Evolutionary conservation across 2,888 invertebrate genomes (phyloP), one percentile per base, ranked within the genome.

Genomic region (Ametastegia equiseti): DNA sequence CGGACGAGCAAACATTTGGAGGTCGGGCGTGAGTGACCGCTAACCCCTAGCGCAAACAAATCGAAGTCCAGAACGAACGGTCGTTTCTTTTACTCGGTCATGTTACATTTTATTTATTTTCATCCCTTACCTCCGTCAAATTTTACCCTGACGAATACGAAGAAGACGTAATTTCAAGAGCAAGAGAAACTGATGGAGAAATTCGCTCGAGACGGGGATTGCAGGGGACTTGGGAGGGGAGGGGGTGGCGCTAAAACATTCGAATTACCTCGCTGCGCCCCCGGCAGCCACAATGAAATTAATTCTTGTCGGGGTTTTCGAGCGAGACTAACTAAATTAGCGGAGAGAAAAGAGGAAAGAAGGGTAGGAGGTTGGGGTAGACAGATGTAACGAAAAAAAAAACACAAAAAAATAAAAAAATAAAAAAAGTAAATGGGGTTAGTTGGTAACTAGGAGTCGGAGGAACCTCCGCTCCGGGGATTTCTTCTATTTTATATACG

Each of bases 221-320:
- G 9, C 19, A 19, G 54, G 19, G 6, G 11, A n/a, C 7, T n/a
- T n/a, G n/a, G n/a, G n/a, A 2, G 23, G 54, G 54, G 7, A 23
- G 19, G 23, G n/a, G 15, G 11, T 15, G 65, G 60, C 39, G 69
- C 39, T 79, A 81, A 81, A 81, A 81, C 81, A 79, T 79, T 69
- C 77, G 84, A 84, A 87, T 88, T 86, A 88, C 86, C 85, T 83
- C 84, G 73, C 84, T 82, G 30, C 27, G 60, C 81, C 81, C 83
- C 84, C 83, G 80, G 13, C 42, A 50, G 84, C 81, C 84, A 84
- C 86, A 87, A 87, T 87, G 84, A 84, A 86, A 87, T 88, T 88
- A 87, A 87, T 87, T 87, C 84, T 69, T 47, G 60, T 60, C 23
- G 79, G 83, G 84, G 83, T 86, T 83, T 86, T 85, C 82, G 83